Evolutionary conservation across 2,888 invertebrate genomes (phyloP).

Genomic region (Heteromurus nitidus): DNA sequence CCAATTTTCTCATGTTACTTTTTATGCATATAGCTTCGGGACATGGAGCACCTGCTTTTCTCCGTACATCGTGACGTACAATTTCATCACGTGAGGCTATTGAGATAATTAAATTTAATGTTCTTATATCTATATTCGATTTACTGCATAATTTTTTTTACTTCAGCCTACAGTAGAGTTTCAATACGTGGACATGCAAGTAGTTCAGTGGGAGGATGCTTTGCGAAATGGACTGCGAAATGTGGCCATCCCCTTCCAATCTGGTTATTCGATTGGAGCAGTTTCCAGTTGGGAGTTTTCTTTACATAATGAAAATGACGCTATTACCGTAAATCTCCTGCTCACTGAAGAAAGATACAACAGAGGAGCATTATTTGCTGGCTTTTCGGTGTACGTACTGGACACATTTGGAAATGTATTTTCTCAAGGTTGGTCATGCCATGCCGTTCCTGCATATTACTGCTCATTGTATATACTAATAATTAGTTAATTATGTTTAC

Average conservation of each 20-base stretch:
- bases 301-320: conserved; percentile 32
- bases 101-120: not conserved
- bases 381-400: conserved; percentile 43
- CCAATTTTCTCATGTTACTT: not conserved
- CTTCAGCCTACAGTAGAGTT: conserved; percentile 35
- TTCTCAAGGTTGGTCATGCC: conserved; percentile 38
- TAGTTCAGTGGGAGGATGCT: conserved; percentile 52
- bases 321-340: conserved; percentile 36
- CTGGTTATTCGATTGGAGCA: conserved; percentile 38
- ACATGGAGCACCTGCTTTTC: conserved; percentile 18
- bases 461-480: too few relatives aligned
- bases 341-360: conserved; percentile 41
- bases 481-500: too few relatives aligned
- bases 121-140: not conserved
- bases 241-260: conserved; percentile 37
- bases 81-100: conserved; percentile 40
- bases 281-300: conserved; percentile 52
- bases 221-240: conserved; percentile 18
- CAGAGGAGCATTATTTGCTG: conserved; percentile 47
- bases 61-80: conserved; percentile 32
- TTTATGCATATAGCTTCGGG: conserved; percentile 7
- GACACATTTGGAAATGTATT: conserved; percentile 29
- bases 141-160: not conserved
- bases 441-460: too few relatives aligned
- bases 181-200: conserved; percentile 56